Percentiles rank a stretch among this genome's conserved stretches.
These are phyloP conservation scores for Luscinia megarhynchos DNA, from an alignment of 2,797 vertebrate genomes.

Conservation along the genomic window DNA sequence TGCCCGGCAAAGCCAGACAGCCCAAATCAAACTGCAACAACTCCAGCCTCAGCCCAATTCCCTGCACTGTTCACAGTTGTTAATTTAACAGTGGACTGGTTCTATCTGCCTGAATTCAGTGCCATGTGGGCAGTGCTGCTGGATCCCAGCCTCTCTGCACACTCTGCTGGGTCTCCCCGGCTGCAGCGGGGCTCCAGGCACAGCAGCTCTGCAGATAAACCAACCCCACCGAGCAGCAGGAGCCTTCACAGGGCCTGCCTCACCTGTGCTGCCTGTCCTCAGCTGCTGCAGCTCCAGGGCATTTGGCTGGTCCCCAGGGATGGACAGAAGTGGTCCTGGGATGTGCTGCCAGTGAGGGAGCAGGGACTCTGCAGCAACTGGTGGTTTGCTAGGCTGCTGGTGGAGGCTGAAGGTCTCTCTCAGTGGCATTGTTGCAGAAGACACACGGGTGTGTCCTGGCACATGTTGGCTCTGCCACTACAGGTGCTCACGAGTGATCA, in stretches of 20 bases:
- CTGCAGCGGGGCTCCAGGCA: not conserved
- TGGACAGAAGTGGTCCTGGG: not conserved
- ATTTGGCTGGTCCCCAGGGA: not conserved
- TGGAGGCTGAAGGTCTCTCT: not conserved
- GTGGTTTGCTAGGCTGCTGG: not conserved
- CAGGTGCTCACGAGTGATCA: not conserved
- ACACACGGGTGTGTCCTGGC: not conserved
- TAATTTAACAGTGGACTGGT: constrained; percentile 49
- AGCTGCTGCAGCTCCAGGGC: not conserved
- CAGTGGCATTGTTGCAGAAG: not conserved
- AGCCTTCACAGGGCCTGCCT: not conserved
- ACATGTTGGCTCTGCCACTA: not conserved
- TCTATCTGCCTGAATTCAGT: not conserved
- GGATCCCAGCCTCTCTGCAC: not conserved
- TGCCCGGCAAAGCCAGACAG: not conserved
- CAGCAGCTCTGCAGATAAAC: not conserved
- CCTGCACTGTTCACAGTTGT: not conserved
- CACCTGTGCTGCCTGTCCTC: not conserved
- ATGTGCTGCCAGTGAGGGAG: accelerated
- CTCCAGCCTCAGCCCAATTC: not conserved
- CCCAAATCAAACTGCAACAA: constrained; percentile 1
- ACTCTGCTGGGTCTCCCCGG: not conserved
- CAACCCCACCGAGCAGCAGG: accelerated
- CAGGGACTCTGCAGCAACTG: not conserved
- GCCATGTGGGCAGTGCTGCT: not conserved